phyloP scores from a whole-genome alignment of 1,140 invertebrate species.

The Lordiphosa collinella region DNA sequence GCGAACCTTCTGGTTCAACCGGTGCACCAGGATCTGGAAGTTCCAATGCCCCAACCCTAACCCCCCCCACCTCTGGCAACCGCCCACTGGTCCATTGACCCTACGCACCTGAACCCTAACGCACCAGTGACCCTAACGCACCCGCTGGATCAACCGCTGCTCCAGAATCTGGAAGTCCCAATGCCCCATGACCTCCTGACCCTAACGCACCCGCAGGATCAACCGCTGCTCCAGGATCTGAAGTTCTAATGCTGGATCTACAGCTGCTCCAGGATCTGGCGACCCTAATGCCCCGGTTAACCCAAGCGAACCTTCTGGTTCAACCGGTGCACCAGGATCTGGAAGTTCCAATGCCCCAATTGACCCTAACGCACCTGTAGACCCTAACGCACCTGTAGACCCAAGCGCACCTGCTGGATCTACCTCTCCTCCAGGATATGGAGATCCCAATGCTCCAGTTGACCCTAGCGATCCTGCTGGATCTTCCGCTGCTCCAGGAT shows the following conservation, averaged over 20 bases:
- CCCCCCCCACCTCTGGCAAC: no score
- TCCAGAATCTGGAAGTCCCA: not conserved
- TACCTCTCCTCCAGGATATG: not conserved
- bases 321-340: not conserved
- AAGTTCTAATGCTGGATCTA: not conserved
- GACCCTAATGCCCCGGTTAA: no score
- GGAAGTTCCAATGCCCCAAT: not conserved
- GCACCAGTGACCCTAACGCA: slow-evolving; percentile 4
- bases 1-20: not conserved
- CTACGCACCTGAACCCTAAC: slow-evolving; percentile 17
- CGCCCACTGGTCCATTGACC: no score
- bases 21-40: slow-evolving; percentile 22
- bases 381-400: slow-evolving; percentile 13
- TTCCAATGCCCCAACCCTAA: no score
- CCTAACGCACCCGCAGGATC: no score
- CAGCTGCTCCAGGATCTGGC: no score
- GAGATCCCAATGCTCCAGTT: slow-evolving; percentile 10
- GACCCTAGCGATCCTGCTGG: slow-evolving; percentile 6
- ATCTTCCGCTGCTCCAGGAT: not conserved
- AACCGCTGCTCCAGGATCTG: not conserved
- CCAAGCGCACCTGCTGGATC: slow-evolving; percentile 9
- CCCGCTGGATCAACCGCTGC: slow-evolving; percentile 6
- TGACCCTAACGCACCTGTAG: slow-evolving; percentile 2
- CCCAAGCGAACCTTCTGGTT: not conserved
- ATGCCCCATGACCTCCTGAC: slow-evolving; percentile 4